phyloP scores from a whole-genome alignment of 2,797 vertebrate species.

The Sylvilagus floridanus region DNA sequence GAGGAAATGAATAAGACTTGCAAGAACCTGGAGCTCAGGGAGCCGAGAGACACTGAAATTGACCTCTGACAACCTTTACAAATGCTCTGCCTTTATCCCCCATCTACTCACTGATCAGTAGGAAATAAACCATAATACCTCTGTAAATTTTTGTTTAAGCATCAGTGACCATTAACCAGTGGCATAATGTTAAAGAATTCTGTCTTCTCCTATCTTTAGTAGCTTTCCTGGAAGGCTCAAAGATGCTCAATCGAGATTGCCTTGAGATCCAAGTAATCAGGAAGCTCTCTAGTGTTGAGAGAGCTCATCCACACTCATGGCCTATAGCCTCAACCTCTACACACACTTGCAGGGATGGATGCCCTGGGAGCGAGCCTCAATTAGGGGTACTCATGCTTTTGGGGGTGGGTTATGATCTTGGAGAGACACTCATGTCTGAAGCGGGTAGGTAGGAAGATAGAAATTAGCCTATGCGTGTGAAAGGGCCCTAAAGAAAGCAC shows the following conservation, averaged over 20 bases:
- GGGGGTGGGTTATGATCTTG: not conserved
- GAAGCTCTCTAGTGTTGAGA: not conserved
- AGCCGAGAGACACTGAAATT: not conserved
- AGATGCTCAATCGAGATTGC: not conserved
- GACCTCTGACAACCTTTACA: not conserved
- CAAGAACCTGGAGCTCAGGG: not conserved
- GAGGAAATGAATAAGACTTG: not conserved
- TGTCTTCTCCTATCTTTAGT: not conserved
- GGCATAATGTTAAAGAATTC: not conserved
- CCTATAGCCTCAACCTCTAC: not conserved
- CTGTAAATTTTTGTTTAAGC: not conserved
- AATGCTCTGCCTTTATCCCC: not conserved
- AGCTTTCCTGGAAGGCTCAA: slow-evolving; percentile 10
- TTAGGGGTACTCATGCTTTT: not conserved
- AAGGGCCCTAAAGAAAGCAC: too few relatives aligned
- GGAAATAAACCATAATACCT: not conserved
- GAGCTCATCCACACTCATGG: not conserved
- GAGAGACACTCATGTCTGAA: not conserved
- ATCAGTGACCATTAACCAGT: not conserved
- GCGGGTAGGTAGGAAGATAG: not conserved
- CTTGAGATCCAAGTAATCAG: not conserved
- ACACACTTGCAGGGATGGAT: not conserved
- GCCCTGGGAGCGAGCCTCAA: not conserved
- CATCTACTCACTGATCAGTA: not conserved
- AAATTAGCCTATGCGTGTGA: too few relatives aligned